Base-by-base conservation (phyloP, 2,888 invertebrate genomes). In the Melanchra persicariae region DNA sequence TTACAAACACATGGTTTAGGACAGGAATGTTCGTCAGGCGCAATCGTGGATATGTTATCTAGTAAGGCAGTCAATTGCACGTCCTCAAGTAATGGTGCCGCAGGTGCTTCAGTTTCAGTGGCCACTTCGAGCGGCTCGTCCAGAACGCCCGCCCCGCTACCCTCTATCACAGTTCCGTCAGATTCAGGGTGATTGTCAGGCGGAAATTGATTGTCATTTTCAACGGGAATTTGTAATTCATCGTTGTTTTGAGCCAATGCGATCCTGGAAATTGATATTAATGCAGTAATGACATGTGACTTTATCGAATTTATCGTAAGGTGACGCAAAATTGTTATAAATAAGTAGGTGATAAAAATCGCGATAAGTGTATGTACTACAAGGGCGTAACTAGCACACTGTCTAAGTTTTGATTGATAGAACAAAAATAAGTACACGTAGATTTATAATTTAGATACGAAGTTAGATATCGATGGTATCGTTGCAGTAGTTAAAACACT, bases 201-300 rank as follows among this genome's bases (percentile, higher is more conserved):
- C 57, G 94, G 94, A 77, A 93, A 94, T 70, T 93, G 92, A 74
- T 94, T 94, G 75, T 95, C 94, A 81, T 90, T 92, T 85, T 95
- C 95, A 45, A 90, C 88, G 3, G 94, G 94, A 77, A 94, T 92
- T 65, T 89, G 90, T 70, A 93, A 86, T 66, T 93, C 95, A 63
- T 94, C 93, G 66, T 87, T 90, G 67, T 87, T 93, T 81, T 94
- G 94, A 43, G 91, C 90, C 62, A 86, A 75, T 66, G 86, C 90
- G 67, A 79, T 84, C 69, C 89, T 88, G 82, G 79, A 87, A 91
- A 88, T 83, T 77, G 60, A 84, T 84, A 75, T 77, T 64, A 75
- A 76, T 81, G 77, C 78, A 75, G 67, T 82, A 84, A 84, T 85
- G 85, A 85, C 92, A 92, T 89, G 92, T 94, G 93, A 93, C 87